phyloP scores from a whole-genome alignment of 2,888 invertebrate genomes.

The Serrognathus titanus region DNA sequence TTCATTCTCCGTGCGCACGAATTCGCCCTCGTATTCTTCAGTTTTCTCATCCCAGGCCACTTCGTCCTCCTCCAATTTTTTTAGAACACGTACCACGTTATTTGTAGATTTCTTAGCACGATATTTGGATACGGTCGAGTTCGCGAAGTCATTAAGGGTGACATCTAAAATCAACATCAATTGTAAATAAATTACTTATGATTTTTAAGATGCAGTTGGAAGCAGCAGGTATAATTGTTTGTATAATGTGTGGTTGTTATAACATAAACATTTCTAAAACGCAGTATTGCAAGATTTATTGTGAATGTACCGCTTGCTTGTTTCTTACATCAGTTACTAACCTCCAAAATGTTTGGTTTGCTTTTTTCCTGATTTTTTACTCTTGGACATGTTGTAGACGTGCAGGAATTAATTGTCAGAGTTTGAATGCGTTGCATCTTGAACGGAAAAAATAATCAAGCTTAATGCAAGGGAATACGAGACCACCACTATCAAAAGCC shows the following conservation, averaged over 20 bases:
- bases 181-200: too few species aligned
- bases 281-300: too few species aligned
- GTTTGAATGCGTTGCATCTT: slow-evolving; percentile 35
- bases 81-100: slow-evolving; percentile 38
- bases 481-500: slow-evolving; percentile 42
- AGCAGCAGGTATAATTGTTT: background rate
- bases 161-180: slow-evolving; percentile 50
- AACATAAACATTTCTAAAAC: too few species aligned
- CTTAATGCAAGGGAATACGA: slow-evolving; percentile 25
- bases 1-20: slow-evolving; percentile 43
- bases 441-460: slow-evolving; percentile 33
- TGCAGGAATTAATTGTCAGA: slow-evolving; percentile 36
- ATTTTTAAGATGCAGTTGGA: too few species aligned
- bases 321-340: slow-evolving; percentile 26
- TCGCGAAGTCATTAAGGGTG: slow-evolving; percentile 64
- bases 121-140: slow-evolving; percentile 48
- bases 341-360: slow-evolving; percentile 41
- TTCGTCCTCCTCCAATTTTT: slow-evolving; percentile 40
- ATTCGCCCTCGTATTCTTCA: slow-evolving; percentile 45
- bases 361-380: slow-evolving; percentile 39
- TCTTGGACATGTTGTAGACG: slow-evolving; percentile 41
- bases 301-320: too few species aligned
- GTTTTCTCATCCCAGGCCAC: slow-evolving; percentile 55
- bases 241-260: background rate
- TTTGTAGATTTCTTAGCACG: slow-evolving; percentile 40